Evolutionary conservation across 2,797 vertebrate species (phyloP), one percentile per base, ranked within the genome.

Genomic region (Peromyscus eremicus): DNA sequence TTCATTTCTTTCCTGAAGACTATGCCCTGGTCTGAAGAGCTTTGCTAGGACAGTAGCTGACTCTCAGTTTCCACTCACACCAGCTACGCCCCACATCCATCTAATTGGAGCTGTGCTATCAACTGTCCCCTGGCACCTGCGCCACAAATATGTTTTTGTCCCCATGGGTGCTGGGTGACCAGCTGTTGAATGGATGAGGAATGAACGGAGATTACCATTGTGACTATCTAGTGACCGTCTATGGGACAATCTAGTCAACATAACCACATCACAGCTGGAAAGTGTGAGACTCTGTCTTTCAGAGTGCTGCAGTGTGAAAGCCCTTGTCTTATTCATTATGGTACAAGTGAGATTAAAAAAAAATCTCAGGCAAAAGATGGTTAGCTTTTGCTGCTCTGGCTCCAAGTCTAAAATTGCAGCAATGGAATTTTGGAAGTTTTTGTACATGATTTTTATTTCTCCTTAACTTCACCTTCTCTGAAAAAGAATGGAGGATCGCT

Each of bases 391-490:
- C 70, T 97, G 86, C 94, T 97, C 85, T 76, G 70, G 37, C 76
- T 79, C 84, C 90, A 52, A 27, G 29, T n/a, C 14, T n/a, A 9
- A 27, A 77, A 64, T 27, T 76, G 79, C 95, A 77, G 21, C 90
- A 82, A 76, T 62, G 76, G 76, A 79, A 73, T 98, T 98, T 98
- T 94, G 97, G 92, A 90, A 97, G 95, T 71, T 97, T 89, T 95
- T 98, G 66, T 96, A 88, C 96, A 46, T 97, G 92, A 89, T 95
- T 98, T 98, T 98, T 98, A 98, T 98, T 98, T 98, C 97, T 96
- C 85, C 95, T 97, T 98, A 98, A 98, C 97, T 76, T 98, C 66
- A 93, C 94, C 91, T 95, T 96, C 97, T 98, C 97, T 97, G 91
- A 79, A 98, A 73, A 97, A 97, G 98, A 97, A 98, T 98, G 97